Base-by-base conservation (phyloP, 2,797 vertebrate genomes). In the Typhlichthys subterraneus region DNA sequence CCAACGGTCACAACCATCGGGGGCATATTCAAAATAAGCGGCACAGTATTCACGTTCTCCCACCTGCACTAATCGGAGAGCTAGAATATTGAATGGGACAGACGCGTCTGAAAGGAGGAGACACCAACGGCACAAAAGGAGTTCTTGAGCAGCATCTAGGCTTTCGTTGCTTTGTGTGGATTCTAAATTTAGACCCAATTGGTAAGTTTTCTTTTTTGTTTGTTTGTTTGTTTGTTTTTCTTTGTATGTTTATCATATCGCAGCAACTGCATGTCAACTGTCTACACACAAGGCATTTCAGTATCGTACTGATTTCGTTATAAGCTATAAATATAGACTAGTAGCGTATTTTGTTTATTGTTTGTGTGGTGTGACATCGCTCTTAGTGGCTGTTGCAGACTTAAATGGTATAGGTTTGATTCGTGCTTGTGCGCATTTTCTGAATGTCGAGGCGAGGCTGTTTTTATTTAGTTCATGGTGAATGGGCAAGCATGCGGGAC, bases 1-100 rank as follows among this genome's bases (percentile, higher is more conserved):
- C 73, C 76, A 81, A 86, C 85, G 87, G 80, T n/a, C n/a, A n/a
- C n/a, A n/a, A 85, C 89, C 87, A 87, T 69, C 78, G 83, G 84
- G 71, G 86, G 82, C 79, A 81, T 70, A 67, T 77, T 77, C 73
- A 85, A 81, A 87, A 87, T 81, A 85, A 85, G 76, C 69, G 5
- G 38, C 85, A 81, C 79, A 72, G 84, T 76, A 82, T 76, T 73
- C 79, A 62, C 67, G 62, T 67, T 70, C 65, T 19, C 59, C 42
- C 67, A 76, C 81, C 81, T 76, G 80, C 77, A 12, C 70, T 63
- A 56, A 73, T 58, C 76, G 56, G 57, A 73, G 70, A 73, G 73
- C 75, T 72, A 65, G 7, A 58, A 73, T 64, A 72, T 60, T 17
- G 49, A 48, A 80, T 70, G 63, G 60, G 42, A 68, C 57, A 3